Conservation (phyloP, 2,888 invertebrate species). For the Catocala fraxini region DNA sequence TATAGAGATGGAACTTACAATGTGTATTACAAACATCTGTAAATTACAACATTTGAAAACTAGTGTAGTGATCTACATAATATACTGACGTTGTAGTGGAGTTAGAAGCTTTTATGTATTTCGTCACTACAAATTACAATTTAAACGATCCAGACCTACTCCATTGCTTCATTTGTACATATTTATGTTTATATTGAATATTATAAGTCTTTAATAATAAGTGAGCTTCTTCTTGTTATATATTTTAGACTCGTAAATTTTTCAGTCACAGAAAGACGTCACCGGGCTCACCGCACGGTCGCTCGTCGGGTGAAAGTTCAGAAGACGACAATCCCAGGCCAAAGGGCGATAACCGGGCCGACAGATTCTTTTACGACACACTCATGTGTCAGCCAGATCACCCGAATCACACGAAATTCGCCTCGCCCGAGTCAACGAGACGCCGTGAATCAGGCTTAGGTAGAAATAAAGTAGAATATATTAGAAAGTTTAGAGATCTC, state of each 20-base stretch:
- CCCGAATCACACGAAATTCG: conserved; percentile 58
- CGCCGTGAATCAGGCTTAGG: conserved; percentile 54
- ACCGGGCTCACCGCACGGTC: conserved; percentile 62
- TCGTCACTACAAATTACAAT: too few species aligned
- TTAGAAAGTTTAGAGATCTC: conserved; percentile 63
- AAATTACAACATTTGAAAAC: too few species aligned
- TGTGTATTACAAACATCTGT: too few species aligned
- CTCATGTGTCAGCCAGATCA: conserved; percentile 71
- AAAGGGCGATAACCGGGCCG: conserved; percentile 68
- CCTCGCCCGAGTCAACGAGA: conserved; percentile 58
- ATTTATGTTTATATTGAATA: too few species aligned
- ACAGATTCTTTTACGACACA: conserved; percentile 78
- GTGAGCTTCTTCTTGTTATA: too few species aligned
- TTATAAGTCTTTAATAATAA: too few species aligned
- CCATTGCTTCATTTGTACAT: too few species aligned
- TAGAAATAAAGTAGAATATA: conserved; percentile 62
- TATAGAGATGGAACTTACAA: too few species aligned
- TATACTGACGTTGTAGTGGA: too few species aligned
- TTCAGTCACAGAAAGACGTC: conserved; percentile 66
- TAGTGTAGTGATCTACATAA: too few species aligned
- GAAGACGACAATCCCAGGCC: conserved; percentile 68
- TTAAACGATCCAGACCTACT: too few species aligned
- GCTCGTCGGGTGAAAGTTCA: conserved; percentile 75
- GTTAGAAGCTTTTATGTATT: too few species aligned
- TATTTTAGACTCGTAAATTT: conserved; percentile 4